These are phyloP conservation scores for Cyprinodon tularosa DNA, from an alignment of 2,113 vertebrate species.

Conservation along the genomic window DNA sequence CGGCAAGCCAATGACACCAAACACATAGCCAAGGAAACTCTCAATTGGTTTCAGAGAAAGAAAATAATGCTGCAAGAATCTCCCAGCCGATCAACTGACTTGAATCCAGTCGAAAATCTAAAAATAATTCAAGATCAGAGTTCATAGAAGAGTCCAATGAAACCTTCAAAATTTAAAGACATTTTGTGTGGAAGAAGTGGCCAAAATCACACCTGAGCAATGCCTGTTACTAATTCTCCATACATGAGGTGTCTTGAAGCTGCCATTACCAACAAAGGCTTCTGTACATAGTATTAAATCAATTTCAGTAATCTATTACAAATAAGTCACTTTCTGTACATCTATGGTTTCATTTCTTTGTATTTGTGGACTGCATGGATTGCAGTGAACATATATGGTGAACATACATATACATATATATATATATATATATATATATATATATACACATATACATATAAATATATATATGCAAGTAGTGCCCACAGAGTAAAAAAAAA, in stretches of 20 bases:
- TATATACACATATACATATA: no score
- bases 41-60: not conserved
- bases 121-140: not conserved
- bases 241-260: not conserved
- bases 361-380: no score
- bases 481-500: no score
- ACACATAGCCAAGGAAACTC: not conserved
- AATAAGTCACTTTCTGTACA: no score
- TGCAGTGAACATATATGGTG: no score
- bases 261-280: not conserved
- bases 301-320: not conserved
- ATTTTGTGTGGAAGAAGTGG: no score
- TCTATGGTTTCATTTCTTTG: no score
- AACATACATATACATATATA: no score
- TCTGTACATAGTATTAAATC: not conserved
- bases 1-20: not conserved
- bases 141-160: not conserved
- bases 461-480: no score
- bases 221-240: no score
- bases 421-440: no score
- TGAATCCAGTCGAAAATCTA: not conserved
- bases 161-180: not conserved
- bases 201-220: not conserved
- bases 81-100: slow-evolving; percentile 1
- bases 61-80: slow-evolving; percentile 2